Conservation (phyloP, 2,113 vertebrate species). For the Lucifuga dentata region DNA sequence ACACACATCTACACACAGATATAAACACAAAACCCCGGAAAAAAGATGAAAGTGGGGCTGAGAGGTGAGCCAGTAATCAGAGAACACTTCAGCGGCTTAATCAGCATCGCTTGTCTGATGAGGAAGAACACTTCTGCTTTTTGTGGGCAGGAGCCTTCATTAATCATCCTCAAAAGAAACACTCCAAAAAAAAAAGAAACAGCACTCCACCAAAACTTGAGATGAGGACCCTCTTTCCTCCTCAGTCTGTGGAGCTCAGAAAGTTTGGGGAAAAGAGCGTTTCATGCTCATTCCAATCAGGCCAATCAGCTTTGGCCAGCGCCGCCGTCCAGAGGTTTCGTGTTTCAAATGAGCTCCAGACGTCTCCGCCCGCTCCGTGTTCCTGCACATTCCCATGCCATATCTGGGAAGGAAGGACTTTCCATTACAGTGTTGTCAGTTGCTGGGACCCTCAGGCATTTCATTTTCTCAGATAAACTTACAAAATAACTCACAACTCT, state of each 20-base stretch:
- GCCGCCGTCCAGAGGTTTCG: constrained; percentile 32
- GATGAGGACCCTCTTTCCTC: constrained; percentile 52
- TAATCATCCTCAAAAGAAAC: constrained; percentile 80
- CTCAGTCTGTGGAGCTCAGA: constrained; percentile 10
- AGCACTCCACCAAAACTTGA: constrained; percentile 67
- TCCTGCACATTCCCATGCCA: constrained; percentile 11
- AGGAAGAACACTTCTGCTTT: constrained; percentile 74
- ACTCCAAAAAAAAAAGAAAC: no score
- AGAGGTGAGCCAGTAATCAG: constrained; percentile 74
- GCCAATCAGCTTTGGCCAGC: constrained; percentile 56
- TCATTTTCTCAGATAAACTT: constrained; percentile 13
- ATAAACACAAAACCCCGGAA: background rate
- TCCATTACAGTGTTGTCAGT: constrained; percentile 24
- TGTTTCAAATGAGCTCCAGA: constrained; percentile 47
- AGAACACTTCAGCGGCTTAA: constrained; percentile 73
- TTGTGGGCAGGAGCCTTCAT: constrained; percentile 74
- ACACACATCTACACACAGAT: constrained; percentile 2
- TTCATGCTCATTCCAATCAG: constrained; percentile 50
- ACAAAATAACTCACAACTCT: constrained; percentile 6
- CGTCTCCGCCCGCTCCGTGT: constrained; percentile 3
- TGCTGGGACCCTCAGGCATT: background rate
- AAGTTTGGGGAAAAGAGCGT: background rate
- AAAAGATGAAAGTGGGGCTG: constrained; percentile 25
- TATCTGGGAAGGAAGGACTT: constrained; percentile 10
- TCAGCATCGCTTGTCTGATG: constrained; percentile 80